Base-by-base conservation (phyloP, 2,797 vertebrate species). In the Gymnoscopelus microlampas region DNA sequence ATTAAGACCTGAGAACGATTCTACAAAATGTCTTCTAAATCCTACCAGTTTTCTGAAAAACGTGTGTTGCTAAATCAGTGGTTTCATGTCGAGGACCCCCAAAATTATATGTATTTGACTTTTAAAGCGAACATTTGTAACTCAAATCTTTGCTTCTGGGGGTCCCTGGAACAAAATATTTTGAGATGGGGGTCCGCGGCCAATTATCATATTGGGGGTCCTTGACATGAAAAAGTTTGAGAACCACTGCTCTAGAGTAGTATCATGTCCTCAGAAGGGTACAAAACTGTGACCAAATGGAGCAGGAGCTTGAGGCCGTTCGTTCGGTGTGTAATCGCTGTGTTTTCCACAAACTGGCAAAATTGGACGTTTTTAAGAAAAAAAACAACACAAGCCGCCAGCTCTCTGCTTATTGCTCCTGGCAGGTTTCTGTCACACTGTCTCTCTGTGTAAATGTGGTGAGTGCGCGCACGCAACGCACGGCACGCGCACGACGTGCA, bases 271-370 rank as follows among this genome's bases (percentile, higher is more conserved):
- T 54, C 14, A 10, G 70, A 77, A 81, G 81, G 87, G 82, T 77
- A 85, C 79, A 80, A 88, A 89, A 87, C 85, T 88, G 86, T 85
- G 91, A 91, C 88, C 89, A 91, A 87, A 90, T 10, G 39, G 55
- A 32, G 61, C 47, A 24, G 24, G 60, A 29, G 48, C 47, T 29
- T 32, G 49, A 51, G 49, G 9, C 39, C 9, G 39, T 51, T 11
- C 35, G 49, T 39, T 57, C 53, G 63, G 24, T 57, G 56, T 32
- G 56, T 58, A 23, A 10, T 64, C 49, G 48, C 15, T 49, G 59
- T 26, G 35, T 24, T 74, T 60, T 58, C 59, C 39, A 66, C 68
- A 57, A 19, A 19, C 44, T 44, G 39, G 39, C 39, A 44, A 44
- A 0, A 44, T 44, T 44, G 2, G 2, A 8, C 9, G 2, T 10